phyloP scores from a whole-genome alignment of 2,888 invertebrate genomes.

The Clostera curtula region DNA sequence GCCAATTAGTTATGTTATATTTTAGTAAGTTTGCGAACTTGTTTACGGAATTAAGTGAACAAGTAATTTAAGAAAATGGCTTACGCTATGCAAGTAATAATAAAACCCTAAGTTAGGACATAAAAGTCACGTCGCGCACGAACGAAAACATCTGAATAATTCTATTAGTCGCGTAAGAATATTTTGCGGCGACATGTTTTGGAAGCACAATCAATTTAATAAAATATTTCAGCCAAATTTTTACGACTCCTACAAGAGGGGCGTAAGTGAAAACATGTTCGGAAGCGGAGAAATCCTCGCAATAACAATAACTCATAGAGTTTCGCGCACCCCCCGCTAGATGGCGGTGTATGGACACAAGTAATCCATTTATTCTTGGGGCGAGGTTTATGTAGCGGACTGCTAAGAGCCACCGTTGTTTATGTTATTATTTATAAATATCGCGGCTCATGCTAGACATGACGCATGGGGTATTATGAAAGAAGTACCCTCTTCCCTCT shows the following conservation, averaged over 20 bases:
- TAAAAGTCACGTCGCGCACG: conserved; percentile 12
- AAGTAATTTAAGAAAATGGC: conserved; percentile 4
- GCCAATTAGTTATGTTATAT: no score
- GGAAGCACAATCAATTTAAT: conserved; percentile 56
- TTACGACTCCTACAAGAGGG: conserved; percentile 64
- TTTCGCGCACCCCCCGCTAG: conserved; percentile 64
- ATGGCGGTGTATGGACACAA: conserved; percentile 68
- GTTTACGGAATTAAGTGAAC: conserved; percentile 5
- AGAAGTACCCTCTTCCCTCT: conserved; percentile 16
- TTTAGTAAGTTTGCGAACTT: no score
- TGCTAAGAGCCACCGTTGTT: conserved; percentile 59
- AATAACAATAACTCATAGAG: conserved; percentile 71
- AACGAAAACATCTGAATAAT: conserved; percentile 14
- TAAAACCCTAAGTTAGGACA: conserved; percentile 11
- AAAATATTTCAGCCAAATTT: conserved; percentile 60
- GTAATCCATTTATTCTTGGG: conserved; percentile 75
- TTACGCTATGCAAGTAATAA: conserved; percentile 3
- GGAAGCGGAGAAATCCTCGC: conserved; percentile 65
- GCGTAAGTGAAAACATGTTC: conserved; percentile 70
- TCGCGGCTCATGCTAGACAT: conserved; percentile 40
- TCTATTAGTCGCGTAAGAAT: conserved; percentile 12
- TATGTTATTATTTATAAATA: conserved; percentile 69
- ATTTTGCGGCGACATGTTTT: conserved; percentile 31
- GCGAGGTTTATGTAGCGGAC: conserved; percentile 68
- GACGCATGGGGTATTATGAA: conserved; percentile 37